phyloP scores from a whole-genome alignment of 1,140 invertebrate genomes.

The Lordiphosa clarofinis region DNA sequence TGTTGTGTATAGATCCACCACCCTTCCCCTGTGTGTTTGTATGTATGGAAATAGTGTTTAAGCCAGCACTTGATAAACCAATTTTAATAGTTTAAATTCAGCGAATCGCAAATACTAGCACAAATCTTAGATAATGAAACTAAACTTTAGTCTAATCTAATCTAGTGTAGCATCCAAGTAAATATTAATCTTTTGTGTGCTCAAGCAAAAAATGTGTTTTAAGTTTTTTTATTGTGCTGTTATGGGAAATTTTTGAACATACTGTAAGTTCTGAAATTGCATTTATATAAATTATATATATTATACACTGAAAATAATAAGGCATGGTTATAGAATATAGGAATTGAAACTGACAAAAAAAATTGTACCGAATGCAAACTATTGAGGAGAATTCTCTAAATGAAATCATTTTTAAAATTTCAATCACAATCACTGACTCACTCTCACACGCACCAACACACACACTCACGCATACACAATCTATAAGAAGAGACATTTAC shows the following conservation, averaged over 20 bases:
- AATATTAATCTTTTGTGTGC: conserved; percentile 46
- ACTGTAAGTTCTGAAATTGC: conserved; percentile 77
- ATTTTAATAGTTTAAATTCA: conserved; percentile 71
- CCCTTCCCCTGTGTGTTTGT: conserved; percentile 21
- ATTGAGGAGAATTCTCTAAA: conserved; percentile 30
- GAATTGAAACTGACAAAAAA: conserved; percentile 49
- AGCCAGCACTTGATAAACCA: conserved; percentile 48
- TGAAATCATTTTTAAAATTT: conserved; percentile 24
- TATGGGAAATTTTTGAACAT: conserved; percentile 70
- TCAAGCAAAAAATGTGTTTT: conserved; percentile 57
- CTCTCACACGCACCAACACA: conserved; percentile 13
- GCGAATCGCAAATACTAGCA: conserved; percentile 60
- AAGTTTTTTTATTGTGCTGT: conserved; percentile 61
- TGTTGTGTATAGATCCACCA: conserved; percentile 56
- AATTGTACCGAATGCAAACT: conserved; percentile 22
- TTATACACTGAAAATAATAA: conserved; percentile 36
- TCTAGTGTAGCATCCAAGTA: conserved; percentile 58
- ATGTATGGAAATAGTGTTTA: conserved; percentile 14
- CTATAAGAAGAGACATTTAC: conserved; percentile 33
- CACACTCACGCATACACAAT: conserved; percentile 12
- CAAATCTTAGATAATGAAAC: conserved; percentile 58
- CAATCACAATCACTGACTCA: conserved; percentile 20
- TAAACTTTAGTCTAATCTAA: conserved; percentile 8
- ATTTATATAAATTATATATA: conserved; percentile 62
- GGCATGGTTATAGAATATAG: conserved; percentile 68